These are phyloP conservation scores for Kradibia gibbosae DNA, from an alignment of 1,140 invertebrate species.

Conservation along the genomic window DNA sequence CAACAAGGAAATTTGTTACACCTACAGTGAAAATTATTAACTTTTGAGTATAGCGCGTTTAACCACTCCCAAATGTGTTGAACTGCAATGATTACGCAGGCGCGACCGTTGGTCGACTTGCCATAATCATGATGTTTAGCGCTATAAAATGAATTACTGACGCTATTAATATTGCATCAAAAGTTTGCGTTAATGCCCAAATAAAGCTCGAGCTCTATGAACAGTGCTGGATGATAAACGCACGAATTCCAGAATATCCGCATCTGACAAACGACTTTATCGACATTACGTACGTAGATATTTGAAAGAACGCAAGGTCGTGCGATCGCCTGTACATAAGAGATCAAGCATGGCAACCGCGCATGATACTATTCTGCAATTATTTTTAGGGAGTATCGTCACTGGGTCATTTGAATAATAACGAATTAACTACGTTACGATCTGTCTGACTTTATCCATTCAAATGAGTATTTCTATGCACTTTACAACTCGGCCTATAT, in stretches of 20 bases:
- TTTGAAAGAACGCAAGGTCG: neutral
- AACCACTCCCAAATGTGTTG: neutral
- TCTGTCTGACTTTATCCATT: neutral
- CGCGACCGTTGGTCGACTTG: neutral
- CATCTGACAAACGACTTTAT: neutral
- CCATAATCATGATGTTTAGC: neutral
- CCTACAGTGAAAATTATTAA: neutral
- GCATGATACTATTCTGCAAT: neutral
- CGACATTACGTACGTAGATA: neutral
- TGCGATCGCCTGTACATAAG: neutral
- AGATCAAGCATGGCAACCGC: neutral
- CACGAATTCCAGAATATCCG: neutral
- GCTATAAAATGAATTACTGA: neutral
- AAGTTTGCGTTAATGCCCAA: too few relatives aligned
- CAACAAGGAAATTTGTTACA: too few relatives aligned
- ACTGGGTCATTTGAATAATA: neutral
- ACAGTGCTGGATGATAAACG: neutral
- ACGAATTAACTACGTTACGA: neutral
- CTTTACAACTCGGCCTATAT: neutral
- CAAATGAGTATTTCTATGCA: neutral
- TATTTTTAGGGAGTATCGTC: neutral
- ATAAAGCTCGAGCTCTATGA: too few relatives aligned
- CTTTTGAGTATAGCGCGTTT: neutral
- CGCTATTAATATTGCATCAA: too few relatives aligned
- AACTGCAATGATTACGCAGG: neutral